Evolutionary conservation across 2,113 vertebrate species (phyloP).

Genomic region (Aviceda subcristata): DNA sequence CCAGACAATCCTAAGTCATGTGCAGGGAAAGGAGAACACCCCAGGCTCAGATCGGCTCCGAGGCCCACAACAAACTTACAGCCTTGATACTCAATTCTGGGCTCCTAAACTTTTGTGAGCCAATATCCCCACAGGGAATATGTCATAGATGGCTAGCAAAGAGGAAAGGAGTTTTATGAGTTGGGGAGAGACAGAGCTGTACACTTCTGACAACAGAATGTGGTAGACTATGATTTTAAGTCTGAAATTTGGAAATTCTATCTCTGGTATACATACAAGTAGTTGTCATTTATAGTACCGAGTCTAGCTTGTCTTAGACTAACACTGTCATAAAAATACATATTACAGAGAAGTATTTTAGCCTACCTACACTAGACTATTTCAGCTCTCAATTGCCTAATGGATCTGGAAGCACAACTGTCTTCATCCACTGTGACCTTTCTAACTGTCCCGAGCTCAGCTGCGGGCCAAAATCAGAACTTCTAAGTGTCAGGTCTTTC

Average conservation of each 20-base stretch:
- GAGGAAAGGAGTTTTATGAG: too few relatives aligned
- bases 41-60: not conserved
- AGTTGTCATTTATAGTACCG: not conserved
- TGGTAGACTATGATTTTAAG: not conserved
- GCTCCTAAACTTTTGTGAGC: not conserved
- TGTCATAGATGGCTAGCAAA: not conserved
- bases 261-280: not conserved
- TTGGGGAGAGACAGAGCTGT: not conserved
- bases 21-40: not conserved
- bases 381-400: not conserved
- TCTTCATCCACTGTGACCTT: not conserved
- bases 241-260: not conserved
- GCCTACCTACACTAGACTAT: not conserved
- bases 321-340: not conserved
- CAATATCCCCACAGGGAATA: not conserved
- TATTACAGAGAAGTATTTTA: not conserved
- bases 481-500: not conserved
- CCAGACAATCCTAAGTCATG: not conserved
- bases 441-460: not conserved
- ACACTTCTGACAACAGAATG: not conserved
- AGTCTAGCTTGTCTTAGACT: not conserved
- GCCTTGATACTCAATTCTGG: not conserved
- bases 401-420: not conserved
- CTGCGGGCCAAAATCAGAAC: not conserved
- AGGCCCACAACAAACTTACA: not conserved